Conservation (phyloP, 2,797 vertebrate species). For the Hylomyscus alleni region DNA sequence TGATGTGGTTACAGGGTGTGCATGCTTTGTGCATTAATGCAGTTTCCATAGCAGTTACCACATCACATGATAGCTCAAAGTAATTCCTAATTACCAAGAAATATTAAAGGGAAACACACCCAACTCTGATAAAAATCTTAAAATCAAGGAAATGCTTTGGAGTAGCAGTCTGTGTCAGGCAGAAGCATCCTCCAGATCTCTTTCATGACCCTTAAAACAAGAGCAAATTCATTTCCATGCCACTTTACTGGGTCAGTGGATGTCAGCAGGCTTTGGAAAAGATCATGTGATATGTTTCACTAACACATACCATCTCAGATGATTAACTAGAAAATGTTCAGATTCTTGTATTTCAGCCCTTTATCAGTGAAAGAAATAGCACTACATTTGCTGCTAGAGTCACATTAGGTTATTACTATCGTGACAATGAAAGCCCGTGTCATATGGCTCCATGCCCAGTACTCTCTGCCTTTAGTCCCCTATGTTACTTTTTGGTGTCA, state of each 20-base stretch:
- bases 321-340: neutral
- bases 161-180: constrained; percentile 3
- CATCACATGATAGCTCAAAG: constrained; percentile 84
- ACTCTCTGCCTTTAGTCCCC: neutral
- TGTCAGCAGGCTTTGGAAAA: neutral
- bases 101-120: constrained; percentile 78
- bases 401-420: neutral
- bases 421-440: neutral
- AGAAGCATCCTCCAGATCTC: neutral
- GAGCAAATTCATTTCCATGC: neutral
- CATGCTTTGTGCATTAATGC: constrained; percentile 84
- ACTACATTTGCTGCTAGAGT: neutral
- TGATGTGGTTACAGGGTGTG: constrained; percentile 77
- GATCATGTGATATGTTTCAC: neutral
- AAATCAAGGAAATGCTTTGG: constrained; percentile 34
- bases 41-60: constrained; percentile 88
- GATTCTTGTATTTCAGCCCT: neutral
- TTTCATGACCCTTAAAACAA: neutral
- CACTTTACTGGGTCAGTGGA: neutral
- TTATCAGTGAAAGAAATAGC: neutral
- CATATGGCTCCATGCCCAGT: neutral
- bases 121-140: constrained; percentile 49
- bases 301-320: neutral
- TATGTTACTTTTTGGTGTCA: neutral
- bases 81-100: constrained; percentile 83